These are phyloP conservation scores for Siniperca undulata DNA, from an alignment of 2,797 vertebrate genomes.

Conservation along the genomic window DNA sequence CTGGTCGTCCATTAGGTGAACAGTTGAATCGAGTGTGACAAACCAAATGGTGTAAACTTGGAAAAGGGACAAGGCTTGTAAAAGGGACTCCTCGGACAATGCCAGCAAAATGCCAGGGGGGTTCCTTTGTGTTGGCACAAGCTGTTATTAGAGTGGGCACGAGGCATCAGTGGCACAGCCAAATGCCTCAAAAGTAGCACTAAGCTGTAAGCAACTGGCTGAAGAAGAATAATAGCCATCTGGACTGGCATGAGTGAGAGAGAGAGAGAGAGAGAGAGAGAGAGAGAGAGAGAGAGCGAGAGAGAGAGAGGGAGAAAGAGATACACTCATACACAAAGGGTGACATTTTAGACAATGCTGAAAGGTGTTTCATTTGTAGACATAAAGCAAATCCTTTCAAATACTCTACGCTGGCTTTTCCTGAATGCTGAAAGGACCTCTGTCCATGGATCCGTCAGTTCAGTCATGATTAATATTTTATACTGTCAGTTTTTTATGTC, in stretches of 20 bases:
- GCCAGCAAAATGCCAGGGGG: constrained; percentile 70
- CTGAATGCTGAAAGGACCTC: constrained; percentile 13
- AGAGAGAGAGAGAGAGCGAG: not conserved
- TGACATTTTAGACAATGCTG: constrained; percentile 47
- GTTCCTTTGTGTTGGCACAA: constrained; percentile 60
- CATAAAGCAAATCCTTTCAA: constrained; percentile 24
- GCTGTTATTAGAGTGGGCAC: constrained; percentile 63
- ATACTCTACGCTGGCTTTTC: not conserved
- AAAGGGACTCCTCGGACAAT: constrained; percentile 42
- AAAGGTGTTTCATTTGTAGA: constrained; percentile 37
- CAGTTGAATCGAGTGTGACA: constrained; percentile 32
- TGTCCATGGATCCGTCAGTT: constrained; percentile 9
- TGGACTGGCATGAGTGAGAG: constrained; percentile 33
- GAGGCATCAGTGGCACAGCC: constrained; percentile 56
- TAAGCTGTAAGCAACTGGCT: constrained; percentile 59
- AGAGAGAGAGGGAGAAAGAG: not conserved
- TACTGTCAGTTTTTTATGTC: not conserved
- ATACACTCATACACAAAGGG: constrained; percentile 10
- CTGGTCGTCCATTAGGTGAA: constrained; percentile 29
- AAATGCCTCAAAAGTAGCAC: constrained; percentile 67
- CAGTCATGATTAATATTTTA: constrained; percentile 18
- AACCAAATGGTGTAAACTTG: constrained; percentile 46
- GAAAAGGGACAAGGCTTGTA: constrained; percentile 43
- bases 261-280: no score
- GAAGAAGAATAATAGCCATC: constrained; percentile 62